Base-by-base conservation (phyloP, 2,113 vertebrate species). In the Malurus cyaneus region DNA sequence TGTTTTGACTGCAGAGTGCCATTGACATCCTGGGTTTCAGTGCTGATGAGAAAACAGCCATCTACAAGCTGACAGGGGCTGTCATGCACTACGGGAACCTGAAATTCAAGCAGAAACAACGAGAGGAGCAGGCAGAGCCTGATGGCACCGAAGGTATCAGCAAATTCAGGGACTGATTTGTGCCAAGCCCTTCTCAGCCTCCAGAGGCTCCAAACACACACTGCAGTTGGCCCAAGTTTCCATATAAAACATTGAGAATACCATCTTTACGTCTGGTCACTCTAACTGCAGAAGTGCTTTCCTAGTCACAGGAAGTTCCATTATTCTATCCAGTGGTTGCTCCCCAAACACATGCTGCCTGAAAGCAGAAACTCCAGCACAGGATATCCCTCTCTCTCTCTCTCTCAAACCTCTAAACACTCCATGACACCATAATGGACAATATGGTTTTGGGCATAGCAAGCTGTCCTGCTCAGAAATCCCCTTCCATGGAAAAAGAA, bases 111-210 rank as follows among this genome's bases (percentile, higher is more conserved):
- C 36, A 36, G 36, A 36, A 36, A 36, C 36, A 36, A 36, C 36
- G 36, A 36, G 36, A 36, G 36, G 36, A 36, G 36, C 36, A 36
- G 36, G 36, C 97, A 9, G 98, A 98, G 88, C 97, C 98, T 6
- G 98, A 98, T 19, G 98, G 98, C 79, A 98, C 98, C 0, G 82
- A 85, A 85, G 8, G 98, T 99, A 87, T 5, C 34, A 52, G 32
- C 7, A 81, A 31, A 52, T 77, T 84, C 36, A 41, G 64, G 34
- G 31, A 16, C 13, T 23, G 24, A 26, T 23, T 72, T 39, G 6
- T 67, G 56, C 31, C 36, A 17, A 70, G 52, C 41, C 11, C 18
- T 64, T n/a, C 26, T 65, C 28, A 54, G 6, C 24, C 53, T 67
- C 26, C 24, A 18, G 19, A 73, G 53, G 12, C 4, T 74, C 25